Evolutionary conservation across 2,888 invertebrate genomes (phyloP).

Genomic region (Leistus spinibarbis): DNA sequence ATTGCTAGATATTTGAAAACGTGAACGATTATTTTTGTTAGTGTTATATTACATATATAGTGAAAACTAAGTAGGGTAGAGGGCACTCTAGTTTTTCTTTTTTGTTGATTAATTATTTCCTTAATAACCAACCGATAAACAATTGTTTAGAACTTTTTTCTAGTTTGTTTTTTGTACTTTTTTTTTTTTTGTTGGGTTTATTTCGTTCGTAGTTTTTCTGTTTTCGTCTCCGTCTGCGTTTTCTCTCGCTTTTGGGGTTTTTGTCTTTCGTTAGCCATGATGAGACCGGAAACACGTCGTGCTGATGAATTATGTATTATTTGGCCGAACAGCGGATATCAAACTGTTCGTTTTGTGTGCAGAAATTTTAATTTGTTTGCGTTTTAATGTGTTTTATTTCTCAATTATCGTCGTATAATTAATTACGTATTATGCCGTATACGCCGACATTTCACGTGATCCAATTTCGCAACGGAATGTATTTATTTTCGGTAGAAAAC

Average conservation of each 20-base stretch:
- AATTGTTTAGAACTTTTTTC: neutral
- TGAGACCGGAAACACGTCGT: slow-evolving; percentile 17
- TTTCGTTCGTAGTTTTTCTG: neutral
- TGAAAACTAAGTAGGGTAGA: too few relatives aligned
- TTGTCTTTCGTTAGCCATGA: slow-evolving; percentile 1
- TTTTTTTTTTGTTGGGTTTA: neutral
- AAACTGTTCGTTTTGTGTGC: slow-evolving; percentile 1
- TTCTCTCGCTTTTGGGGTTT: neutral
- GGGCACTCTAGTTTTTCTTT: too few relatives aligned
- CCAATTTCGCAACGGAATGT: too few relatives aligned
- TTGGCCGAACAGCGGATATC: neutral
- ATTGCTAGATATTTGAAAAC: neutral
- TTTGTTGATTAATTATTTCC: too few relatives aligned
- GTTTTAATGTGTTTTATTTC: neutral
- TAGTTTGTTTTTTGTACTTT: neutral
- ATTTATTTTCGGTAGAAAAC: too few relatives aligned
- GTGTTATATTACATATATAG: too few relatives aligned
- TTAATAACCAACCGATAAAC: neutral
- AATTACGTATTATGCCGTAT: neutral
- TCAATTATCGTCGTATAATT: neutral
- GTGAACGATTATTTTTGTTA: too few relatives aligned
- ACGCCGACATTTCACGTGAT: too few relatives aligned
- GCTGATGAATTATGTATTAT: slow-evolving; percentile 34
- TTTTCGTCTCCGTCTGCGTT: neutral
- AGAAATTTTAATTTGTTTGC: neutral